Evolutionary conservation across 53 echinoderm and acorn worm genomes (phyloP).

Genomic region (Holothuria scabra): DNA sequence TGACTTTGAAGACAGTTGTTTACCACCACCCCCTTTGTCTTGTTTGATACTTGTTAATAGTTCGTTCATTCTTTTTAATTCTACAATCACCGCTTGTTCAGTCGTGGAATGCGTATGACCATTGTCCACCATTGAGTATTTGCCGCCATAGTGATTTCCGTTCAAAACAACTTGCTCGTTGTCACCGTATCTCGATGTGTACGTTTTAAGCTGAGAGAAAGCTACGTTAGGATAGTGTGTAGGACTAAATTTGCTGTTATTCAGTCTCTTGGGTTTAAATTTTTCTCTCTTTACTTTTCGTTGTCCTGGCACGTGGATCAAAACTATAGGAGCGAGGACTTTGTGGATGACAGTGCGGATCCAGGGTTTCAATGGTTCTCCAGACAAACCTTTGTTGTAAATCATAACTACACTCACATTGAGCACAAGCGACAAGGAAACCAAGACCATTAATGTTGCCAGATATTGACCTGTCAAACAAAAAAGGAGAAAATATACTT

Average conservation of each 20-base stretch:
- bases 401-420: slow-evolving; percentile 90
- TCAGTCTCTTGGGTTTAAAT: slow-evolving; percentile 3
- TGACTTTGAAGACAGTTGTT: not conserved
- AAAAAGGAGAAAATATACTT: not conserved
- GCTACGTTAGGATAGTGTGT: slow-evolving; percentile 16
- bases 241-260: slow-evolving; percentile 26
- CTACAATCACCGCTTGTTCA: slow-evolving; percentile 67
- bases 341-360: slow-evolving; percentile 66
- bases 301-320: slow-evolving; percentile 53
- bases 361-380: slow-evolving; percentile 81
- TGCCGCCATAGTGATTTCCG: slow-evolving; percentile 42
- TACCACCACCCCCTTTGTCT: not conserved
- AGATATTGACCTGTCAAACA: slow-evolving; percentile 82
- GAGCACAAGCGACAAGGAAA: slow-evolving; percentile 86
- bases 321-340: slow-evolving; percentile 70
- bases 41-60: slow-evolving; percentile 67
- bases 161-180: slow-evolving; percentile 35
- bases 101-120: slow-evolving; percentile 47
- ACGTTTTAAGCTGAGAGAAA: slow-evolving; percentile 28
- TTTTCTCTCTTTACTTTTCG: slow-evolving; percentile 12
- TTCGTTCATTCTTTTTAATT: slow-evolving; percentile 85
- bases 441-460: slow-evolving; percentile 89
- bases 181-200: not conserved
- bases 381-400: slow-evolving; percentile 69
- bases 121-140: slow-evolving; percentile 24